Base-by-base conservation (phyloP, 2,888 invertebrate genomes). In the Tipula confusa region DNA sequence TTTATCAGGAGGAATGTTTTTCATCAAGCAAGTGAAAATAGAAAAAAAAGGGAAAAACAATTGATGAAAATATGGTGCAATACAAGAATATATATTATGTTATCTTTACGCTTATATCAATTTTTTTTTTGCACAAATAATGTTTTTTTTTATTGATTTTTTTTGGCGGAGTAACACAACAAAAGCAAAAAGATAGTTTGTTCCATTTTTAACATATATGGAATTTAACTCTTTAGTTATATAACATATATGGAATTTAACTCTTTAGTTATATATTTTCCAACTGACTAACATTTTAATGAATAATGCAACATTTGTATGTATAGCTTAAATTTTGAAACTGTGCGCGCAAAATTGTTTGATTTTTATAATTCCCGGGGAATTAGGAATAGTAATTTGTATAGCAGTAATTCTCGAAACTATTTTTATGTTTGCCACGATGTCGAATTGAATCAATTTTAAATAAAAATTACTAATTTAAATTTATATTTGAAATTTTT, bases 1-100 rank as follows among this genome's bases (percentile, higher is more conserved):
- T 64, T 64, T 64, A 64, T 64, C 64, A 64, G 64, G 64, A 64
- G 24, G 64, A 64, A 24, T n/a, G n/a, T n/a, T n/a, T n/a, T n/a
- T n/a, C n/a, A n/a, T n/a, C 9, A 24, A 64, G 2, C 64, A 24
- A 64, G 11, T 9, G 24, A 24, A 24, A 64, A 64, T 7, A 64
- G 13, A 11, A 38, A 48, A 48, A 48, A 64, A n/a, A 6, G 48
- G 18, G 48, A 24, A 64, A 64, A 64, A 64, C 9, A 24, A 64
- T 24, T 64, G 64, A 64, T 24, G 24, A 64, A 64, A 64, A 64
- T 64, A 24, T 64, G 64, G 64, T 64, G 64, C 64, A 64, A 64
- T 64, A 11, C 64, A 24, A 64, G 64, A 64, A 24, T 64, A 9
- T 24, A 64, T 64, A 15, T 43, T 43, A 43, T 43, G 43, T 43